Evolutionary conservation across 2,113 vertebrate species (phyloP).

Genomic region (Panthera uncia): DNA sequence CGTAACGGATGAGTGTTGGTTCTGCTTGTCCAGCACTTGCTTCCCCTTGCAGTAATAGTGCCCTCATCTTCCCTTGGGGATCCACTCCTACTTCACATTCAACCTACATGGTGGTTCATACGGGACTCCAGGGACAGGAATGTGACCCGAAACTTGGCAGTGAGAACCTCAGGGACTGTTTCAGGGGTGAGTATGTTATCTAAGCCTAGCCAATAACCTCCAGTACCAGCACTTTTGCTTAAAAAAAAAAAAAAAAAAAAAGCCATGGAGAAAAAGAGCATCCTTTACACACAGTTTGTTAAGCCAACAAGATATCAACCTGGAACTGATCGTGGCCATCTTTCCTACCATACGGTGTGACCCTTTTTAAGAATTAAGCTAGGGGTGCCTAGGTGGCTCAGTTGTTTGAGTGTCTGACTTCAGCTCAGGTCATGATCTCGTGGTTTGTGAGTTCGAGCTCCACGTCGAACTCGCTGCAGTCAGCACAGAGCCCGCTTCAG

Average conservation of each 20-base stretch:
- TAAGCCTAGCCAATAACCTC: background rate
- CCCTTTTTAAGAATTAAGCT: background rate
- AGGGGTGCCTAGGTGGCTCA: too few relatives aligned
- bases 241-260: too few relatives aligned
- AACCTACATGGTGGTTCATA: background rate
- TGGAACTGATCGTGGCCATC: background rate
- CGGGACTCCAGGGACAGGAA: background rate
- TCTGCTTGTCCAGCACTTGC: too few relatives aligned
- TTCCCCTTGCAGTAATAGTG: background rate
- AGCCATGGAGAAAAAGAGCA: background rate
- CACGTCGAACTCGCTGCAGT: too few relatives aligned
- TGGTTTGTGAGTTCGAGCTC: too few relatives aligned
- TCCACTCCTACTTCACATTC: background rate
- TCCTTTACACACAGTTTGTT: background rate
- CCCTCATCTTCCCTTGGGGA: background rate
- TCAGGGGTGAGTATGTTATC: background rate
- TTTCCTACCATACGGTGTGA: background rate
- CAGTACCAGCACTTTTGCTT: background rate
- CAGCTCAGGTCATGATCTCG: too few relatives aligned
- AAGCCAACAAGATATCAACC: background rate
- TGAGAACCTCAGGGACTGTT: background rate
- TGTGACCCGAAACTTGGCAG: background rate
- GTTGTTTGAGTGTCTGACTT: too few relatives aligned
- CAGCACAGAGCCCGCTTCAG: too few relatives aligned
- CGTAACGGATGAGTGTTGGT: accelerated